Conservation (phyloP, 1,140 invertebrate genomes). For the Drosophila rufa region DNA sequence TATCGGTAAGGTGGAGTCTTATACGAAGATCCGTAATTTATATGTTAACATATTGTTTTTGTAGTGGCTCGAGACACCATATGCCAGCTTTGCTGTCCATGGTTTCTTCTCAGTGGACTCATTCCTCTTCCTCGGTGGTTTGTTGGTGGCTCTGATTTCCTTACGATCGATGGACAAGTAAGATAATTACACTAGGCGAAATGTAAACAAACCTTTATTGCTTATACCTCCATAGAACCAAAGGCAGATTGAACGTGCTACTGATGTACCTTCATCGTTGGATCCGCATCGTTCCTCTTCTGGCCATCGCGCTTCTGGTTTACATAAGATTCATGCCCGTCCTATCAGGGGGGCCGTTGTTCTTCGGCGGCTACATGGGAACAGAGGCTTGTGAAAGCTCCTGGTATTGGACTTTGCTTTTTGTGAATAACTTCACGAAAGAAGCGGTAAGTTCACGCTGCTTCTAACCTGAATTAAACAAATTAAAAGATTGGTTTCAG, state of each 20-base stretch:
- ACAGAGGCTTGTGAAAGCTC: constrained; percentile 52
- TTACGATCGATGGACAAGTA: constrained; percentile 88
- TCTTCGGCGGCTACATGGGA: constrained; percentile 13
- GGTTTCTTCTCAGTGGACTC: constrained; percentile 89
- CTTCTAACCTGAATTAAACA: not conserved
- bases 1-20: constrained; percentile 14
- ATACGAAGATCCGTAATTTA: too few species aligned
- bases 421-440: constrained; percentile 56
- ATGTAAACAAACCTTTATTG: not conserved
- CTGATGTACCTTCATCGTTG: constrained; percentile 71
- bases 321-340: constrained; percentile 36
- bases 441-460: constrained; percentile 75
- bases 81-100: constrained; percentile 86
- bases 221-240: constrained; percentile 13
- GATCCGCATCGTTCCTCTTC: constrained; percentile 57
- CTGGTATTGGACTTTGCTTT: constrained; percentile 65
- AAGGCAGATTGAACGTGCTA: constrained; percentile 59
- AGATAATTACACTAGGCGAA: not conserved
- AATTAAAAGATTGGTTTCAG: constrained; percentile 85
- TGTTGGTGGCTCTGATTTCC: constrained; percentile 88
- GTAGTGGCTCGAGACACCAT: constrained; percentile 84
- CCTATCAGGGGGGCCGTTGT: constrained; percentile 43
- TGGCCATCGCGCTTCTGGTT: constrained; percentile 46
- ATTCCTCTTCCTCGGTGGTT: constrained; percentile 89
- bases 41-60: not conserved